Evolutionary conservation across 2,888 invertebrate genomes (phyloP).

Genomic region (Lampropteryx suffumata): DNA sequence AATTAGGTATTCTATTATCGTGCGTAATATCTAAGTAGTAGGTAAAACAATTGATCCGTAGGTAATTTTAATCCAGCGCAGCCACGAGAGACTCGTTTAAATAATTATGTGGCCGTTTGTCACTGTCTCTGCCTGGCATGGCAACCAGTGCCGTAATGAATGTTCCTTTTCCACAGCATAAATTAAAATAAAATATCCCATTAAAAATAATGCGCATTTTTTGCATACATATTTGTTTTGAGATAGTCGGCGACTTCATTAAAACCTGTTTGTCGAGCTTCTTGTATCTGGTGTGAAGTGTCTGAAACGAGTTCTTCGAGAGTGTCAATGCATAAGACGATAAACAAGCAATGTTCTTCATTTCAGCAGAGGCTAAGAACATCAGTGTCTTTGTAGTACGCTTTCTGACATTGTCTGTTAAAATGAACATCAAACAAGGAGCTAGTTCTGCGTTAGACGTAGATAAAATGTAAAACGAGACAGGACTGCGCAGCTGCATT

Average conservation of each 20-base stretch:
- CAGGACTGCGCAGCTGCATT: conserved; percentile 45
- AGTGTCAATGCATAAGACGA: conserved; percentile 2
- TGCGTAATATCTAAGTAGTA: conserved; percentile 25
- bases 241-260: conserved; percentile 7
- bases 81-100: conserved; percentile 6
- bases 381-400: background rate
- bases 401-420: no score
- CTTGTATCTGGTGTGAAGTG: conserved; percentile 24
- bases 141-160: conserved; percentile 1
- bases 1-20: no score
- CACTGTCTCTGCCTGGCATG: background rate
- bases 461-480: conserved; percentile 17
- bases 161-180: conserved; percentile 3
- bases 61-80: background rate
- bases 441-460: conserved; percentile 5
- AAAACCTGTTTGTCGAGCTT: conserved; percentile 23
- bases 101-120: conserved; percentile 10
- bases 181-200: conserved; percentile 9
- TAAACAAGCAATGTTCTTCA: background rate
- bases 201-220: conserved; percentile 17
- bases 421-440: conserved; percentile 24
- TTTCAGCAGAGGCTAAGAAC: no score
- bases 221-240: conserved; percentile 24
- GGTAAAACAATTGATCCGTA: conserved; percentile 13
- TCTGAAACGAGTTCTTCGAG: conserved; percentile 16